phyloP scores from a whole-genome alignment of 2,888 invertebrate species.

The Agrotis puta region DNA sequence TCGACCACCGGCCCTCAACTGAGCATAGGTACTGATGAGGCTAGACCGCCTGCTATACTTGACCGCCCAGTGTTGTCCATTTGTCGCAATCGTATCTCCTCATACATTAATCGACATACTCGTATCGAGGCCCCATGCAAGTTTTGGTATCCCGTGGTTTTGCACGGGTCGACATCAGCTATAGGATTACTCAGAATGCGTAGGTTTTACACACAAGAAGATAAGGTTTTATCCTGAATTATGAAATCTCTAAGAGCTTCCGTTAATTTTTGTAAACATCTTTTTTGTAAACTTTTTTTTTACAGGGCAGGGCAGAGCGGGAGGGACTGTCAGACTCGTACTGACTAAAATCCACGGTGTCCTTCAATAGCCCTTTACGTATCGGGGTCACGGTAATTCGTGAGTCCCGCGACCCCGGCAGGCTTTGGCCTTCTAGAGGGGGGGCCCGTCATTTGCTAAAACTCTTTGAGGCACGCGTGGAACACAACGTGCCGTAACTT shows the following conservation, averaged over 20 bases:
- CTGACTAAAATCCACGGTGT: too few relatives aligned
- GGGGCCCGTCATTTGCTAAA: too few relatives aligned
- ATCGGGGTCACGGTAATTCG: too few relatives aligned
- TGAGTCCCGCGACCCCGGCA: too few relatives aligned
- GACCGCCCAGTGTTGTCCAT: constrained; percentile 58
- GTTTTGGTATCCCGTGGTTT: constrained; percentile 2
- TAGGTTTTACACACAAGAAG: not conserved
- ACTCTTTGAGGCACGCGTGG: too few relatives aligned
- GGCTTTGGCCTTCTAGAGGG: too few relatives aligned
- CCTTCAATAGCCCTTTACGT: too few relatives aligned
- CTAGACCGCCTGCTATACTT: constrained; percentile 32
- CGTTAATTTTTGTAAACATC: not conserved
- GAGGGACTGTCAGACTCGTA: too few relatives aligned
- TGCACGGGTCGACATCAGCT: not conserved
- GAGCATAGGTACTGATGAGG: constrained; percentile 44
- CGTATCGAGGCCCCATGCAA: constrained; percentile 21
- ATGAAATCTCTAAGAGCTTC: not conserved
- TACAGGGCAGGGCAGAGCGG: too few relatives aligned
- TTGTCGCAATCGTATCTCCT: constrained; percentile 34
- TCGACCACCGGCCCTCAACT: constrained; percentile 71
- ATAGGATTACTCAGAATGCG: constrained; percentile 10
- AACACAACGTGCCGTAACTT: too few relatives aligned
- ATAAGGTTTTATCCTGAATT: not conserved
- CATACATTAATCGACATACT: constrained; percentile 21
- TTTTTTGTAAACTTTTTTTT: too few relatives aligned